Conservation (phyloP, 2,888 invertebrate genomes). For the Portevinia maculata region DNA sequence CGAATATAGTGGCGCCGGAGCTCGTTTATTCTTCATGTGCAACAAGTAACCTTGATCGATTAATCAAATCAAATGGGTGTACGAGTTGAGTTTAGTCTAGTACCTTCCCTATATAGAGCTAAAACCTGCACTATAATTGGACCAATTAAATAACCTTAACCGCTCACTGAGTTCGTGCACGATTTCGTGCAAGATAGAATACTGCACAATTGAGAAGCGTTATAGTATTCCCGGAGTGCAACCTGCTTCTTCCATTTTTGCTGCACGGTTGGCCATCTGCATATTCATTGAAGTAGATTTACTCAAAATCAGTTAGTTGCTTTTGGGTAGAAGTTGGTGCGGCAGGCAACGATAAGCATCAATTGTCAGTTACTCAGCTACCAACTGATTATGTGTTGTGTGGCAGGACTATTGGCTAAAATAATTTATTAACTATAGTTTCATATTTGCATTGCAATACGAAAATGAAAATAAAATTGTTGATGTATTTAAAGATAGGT, state of each 20-base stretch:
- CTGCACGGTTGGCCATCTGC: constrained; percentile 61
- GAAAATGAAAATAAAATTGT: constrained; percentile 15
- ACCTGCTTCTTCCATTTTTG: constrained; percentile 61
- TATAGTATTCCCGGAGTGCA: constrained; percentile 45
- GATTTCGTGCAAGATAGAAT: constrained; percentile 72
- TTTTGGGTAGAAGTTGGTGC: constrained; percentile 6
- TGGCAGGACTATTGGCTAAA: constrained; percentile 43
- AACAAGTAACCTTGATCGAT: constrained; percentile 73
- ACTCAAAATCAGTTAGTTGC: constrained; percentile 35
- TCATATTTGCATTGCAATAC: constrained; percentile 13
- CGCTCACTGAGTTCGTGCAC: constrained; percentile 70
- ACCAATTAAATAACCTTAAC: constrained; percentile 73
- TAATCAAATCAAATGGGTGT: constrained; percentile 74
- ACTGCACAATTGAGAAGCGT: constrained; percentile 66
- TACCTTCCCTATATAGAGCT: constrained; percentile 55
- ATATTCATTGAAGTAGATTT: constrained; percentile 53
- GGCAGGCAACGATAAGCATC: constrained; percentile 38
- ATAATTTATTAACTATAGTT: constrained; percentile 10
- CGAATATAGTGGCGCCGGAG: constrained; percentile 68
- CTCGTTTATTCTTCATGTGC: constrained; percentile 67
- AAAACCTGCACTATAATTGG: constrained; percentile 72
- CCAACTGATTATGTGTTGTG: constrained; percentile 65
- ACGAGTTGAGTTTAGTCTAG: constrained; percentile 65
- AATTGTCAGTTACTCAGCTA: constrained; percentile 68
- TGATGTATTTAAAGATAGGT: neutral